Base-by-base conservation (phyloP, 23 tunicate genomes). In the Aplidium turbinatum region DNA sequence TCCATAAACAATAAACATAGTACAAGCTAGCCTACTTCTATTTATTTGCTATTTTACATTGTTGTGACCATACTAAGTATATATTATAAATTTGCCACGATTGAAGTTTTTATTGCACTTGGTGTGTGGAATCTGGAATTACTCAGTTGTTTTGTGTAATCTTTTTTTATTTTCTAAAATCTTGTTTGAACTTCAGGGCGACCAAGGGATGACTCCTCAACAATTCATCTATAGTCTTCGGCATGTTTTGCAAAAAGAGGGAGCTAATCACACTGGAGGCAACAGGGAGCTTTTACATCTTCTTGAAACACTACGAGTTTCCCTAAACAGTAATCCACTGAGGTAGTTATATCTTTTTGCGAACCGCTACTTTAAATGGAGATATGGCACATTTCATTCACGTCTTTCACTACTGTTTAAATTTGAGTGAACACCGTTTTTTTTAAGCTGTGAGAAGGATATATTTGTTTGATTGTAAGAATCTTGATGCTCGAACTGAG, bases 291-390 rank as follows among this genome's bases (percentile, higher is more conserved):
- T 89, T 28, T 60, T 89, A 2, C 73, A 78, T 28, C 51, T 76
- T 1, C 80, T 89, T 6, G 80, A 78, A 61, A 72, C 88, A 19
- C 52, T 89, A 31, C 35, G 85, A 63, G 96, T 89, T 22, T 89
- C 96, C 0, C 67, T 89, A 9, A 89, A 78, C 77, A 82, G 87
- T 60, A 89, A 89, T 70, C 96, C 96, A n/a, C 63, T 89, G 27
- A 89, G 96, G 96, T 89, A 61, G 4, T 73, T 40, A 1, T 54
- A 11, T 11, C 16, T 42, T 11, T 42, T 42, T 42, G 11, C n/a
- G n/a, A n/a, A n/a, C n/a, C n/a, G n/a, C n/a, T n/a, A n/a, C n/a
- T n/a, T n/a, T n/a, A n/a, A n/a, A n/a, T n/a, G n/a, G n/a, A n/a
- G n/a, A n/a, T n/a, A n/a, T n/a, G n/a, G n/a, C n/a, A n/a, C n/a